Conservation (phyloP, 2,113 vertebrate species). For the Sigmodon hispidus region DNA sequence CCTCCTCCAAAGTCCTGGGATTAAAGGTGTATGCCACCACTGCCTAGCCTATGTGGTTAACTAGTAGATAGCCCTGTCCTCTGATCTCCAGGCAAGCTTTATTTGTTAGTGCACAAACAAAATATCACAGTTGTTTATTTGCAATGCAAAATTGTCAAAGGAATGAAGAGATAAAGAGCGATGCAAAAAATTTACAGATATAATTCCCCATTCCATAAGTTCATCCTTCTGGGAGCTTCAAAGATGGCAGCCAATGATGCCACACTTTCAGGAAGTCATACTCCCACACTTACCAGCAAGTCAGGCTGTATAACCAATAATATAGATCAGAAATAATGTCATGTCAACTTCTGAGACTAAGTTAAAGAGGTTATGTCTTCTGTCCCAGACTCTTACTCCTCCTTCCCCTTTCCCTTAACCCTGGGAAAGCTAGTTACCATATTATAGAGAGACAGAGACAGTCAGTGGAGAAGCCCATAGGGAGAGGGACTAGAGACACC, state of each 20-base stretch:
- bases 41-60: too few species aligned
- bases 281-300: not conserved
- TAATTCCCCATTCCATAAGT: not conserved
- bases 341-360: not conserved
- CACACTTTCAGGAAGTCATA: not conserved
- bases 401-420: not conserved
- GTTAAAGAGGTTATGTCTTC: not conserved
- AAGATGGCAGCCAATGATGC: not conserved
- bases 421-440: not conserved
- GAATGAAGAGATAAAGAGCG: not conserved
- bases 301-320: not conserved
- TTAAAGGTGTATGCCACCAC: too few species aligned
- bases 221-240: rapidly evolving
- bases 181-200: not conserved
- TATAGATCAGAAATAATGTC: not conserved
- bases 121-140: too few species aligned
- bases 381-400: not conserved
- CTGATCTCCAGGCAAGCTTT: too few species aligned
- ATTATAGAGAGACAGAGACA: not conserved
- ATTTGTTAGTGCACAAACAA: too few species aligned
- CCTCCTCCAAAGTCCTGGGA: too few species aligned
- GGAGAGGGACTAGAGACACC: not conserved
- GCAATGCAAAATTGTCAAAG: not conserved
- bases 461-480: not conserved
- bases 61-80: too few species aligned